Evolutionary conservation across 1,140 invertebrate genomes (phyloP).

Genomic region (Ceratosolen solmsi): DNA sequence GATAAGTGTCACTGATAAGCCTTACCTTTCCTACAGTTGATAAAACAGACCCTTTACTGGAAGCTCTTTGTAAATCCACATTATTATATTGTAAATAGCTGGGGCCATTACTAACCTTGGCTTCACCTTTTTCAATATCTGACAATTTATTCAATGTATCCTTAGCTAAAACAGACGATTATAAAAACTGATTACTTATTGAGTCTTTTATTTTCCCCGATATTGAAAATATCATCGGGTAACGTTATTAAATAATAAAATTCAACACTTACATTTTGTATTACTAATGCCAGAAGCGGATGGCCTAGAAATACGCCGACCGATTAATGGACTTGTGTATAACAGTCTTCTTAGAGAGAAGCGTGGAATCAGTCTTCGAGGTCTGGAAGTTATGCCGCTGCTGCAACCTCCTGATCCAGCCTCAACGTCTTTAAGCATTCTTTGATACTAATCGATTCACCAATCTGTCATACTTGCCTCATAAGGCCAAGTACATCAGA

Average conservation of each 20-base stretch:
- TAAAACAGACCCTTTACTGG: conserved; percentile 70
- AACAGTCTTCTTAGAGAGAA: conserved; percentile 74
- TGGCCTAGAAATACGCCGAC: conserved; percentile 68
- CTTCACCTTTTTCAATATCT: conserved; percentile 70
- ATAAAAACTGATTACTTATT: not conserved
- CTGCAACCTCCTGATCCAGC: conserved; percentile 63
- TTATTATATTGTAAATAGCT: conserved; percentile 68
- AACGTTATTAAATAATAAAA: not conserved
- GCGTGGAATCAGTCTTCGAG: conserved; percentile 67
- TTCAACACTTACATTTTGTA: conserved; percentile 60
- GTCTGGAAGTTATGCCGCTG: conserved; percentile 61
- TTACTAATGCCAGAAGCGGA: conserved; percentile 60
- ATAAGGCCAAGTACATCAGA: conserved; percentile 43
- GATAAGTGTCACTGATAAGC: no score
- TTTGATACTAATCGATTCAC: conserved; percentile 47
- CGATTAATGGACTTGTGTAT: conserved; percentile 74
- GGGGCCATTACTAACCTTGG: conserved; percentile 64
- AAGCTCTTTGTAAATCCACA: conserved; percentile 67
- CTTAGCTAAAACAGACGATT: conserved; percentile 60
- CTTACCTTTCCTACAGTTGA: conserved; percentile 71
- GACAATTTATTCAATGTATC: conserved; percentile 60
- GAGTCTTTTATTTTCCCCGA: not conserved
- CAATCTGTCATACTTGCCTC: conserved; percentile 52
- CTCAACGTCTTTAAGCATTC: conserved; percentile 70
- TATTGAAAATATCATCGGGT: not conserved